phyloP scores from a whole-genome alignment of 2,888 invertebrate species.

The Endotricha flammealis region DNA sequence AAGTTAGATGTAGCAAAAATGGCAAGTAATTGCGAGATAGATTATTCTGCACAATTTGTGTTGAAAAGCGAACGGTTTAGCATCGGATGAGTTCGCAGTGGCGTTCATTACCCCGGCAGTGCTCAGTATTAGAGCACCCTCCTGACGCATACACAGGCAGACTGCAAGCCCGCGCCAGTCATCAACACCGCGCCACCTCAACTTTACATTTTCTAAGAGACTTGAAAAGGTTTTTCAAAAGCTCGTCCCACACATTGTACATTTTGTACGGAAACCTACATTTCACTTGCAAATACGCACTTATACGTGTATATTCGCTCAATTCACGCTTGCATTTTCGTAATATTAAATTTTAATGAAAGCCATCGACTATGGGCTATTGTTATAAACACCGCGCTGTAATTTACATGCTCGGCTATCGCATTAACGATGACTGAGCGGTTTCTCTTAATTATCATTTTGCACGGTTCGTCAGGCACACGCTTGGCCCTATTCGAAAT shows the following conservation, averaged over 20 bases:
- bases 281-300: conserved; percentile 9
- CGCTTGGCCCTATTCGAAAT: conserved; percentile 43
- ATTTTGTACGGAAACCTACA: conserved; percentile 21
- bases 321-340: conserved; percentile 37
- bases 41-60: conserved; percentile 49
- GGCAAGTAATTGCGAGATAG: conserved; percentile 32
- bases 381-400: conserved; percentile 58
- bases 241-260: conserved; percentile 20
- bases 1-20: no score
- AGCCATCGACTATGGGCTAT: conserved; percentile 53
- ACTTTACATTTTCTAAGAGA: conserved; percentile 37
- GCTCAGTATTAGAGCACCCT: conserved; percentile 43
- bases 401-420: conserved; percentile 70
- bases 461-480: conserved; percentile 72
- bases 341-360: conserved; percentile 62
- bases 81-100: conserved; percentile 31
- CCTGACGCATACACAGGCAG: conserved; percentile 24
- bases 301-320: conserved; percentile 13
- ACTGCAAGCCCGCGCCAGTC: conserved; percentile 36
- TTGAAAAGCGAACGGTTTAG: conserved; percentile 37
- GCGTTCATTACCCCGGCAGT: conserved; percentile 36
- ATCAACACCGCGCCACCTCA: conserved; percentile 38
- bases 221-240: conserved; percentile 40
- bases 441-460: conserved; percentile 78
- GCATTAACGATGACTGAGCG: conserved; percentile 75